Base-by-base conservation (phyloP, 1,140 invertebrate species). In the Lethrus apterus region DNA sequence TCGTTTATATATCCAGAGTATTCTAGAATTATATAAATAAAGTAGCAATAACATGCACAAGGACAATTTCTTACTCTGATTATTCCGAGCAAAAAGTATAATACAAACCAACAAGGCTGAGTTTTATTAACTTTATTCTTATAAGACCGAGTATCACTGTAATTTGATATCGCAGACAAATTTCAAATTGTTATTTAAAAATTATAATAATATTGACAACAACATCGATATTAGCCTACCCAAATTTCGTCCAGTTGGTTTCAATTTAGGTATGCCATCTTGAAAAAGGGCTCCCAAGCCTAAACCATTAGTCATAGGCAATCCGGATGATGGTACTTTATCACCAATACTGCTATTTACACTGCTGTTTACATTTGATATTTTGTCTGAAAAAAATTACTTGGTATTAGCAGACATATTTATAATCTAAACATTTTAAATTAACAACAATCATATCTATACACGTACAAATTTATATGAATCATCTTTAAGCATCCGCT, bases 191-290 rank as follows among this genome's bases (percentile, higher is more conserved):
- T n/a, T n/a, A n/a, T n/a, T n/a, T n/a, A n/a, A n/a, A n/a, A n/a
- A n/a, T n/a, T 26, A 42, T 10, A 2, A 17, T 15, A 14, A 36
- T 10, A 7, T 15, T 36, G 10, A 15, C 10, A 36, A 36, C 10
- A 10, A 26, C 11, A 24, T 14, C 23, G 2, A 14, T 14, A 2
- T 26, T 36, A 4, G 10, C 20, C 9, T 43, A 43, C 38, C 30
- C 44, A 23, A 31, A n/a, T 41, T 9, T 38, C 49, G 46, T 49
- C 84, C 84, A 41, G 84, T 86, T 26, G 86, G 77, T 64, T 84
- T 87, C 35, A 92, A 70, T 67, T 88, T 91, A 42, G 88, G 87
- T 79, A 92, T 90, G 33, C 86, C 86, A 40, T 84, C 87, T 51
- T 86, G 81, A 70, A 92, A 90, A 20, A 91, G 69, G 26, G 84